phyloP scores from a whole-genome alignment of 2,113 vertebrate species.

The Misgurnus mizolepis region DNA sequence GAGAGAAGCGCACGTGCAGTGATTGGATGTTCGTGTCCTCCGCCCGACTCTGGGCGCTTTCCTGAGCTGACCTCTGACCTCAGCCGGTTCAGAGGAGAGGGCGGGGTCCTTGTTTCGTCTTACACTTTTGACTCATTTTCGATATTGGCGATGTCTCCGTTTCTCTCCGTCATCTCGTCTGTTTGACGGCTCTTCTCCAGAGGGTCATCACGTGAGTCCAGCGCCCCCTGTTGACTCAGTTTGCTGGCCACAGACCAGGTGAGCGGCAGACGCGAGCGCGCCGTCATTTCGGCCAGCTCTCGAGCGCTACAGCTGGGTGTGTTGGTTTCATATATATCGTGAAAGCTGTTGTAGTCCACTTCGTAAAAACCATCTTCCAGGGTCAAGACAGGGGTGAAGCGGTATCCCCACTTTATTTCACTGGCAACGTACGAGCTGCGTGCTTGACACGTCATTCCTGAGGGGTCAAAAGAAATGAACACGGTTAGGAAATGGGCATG shows the following conservation, averaged over 20 bases:
- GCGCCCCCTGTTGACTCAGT: slow-evolving; percentile 88
- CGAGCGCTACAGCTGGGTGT: slow-evolving; percentile 91
- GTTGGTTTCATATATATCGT: slow-evolving; percentile 94
- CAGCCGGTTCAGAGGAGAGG: slow-evolving; percentile 37
- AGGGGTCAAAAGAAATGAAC: neutral
- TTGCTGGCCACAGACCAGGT: slow-evolving; percentile 94
- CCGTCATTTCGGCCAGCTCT: slow-evolving; percentile 86
- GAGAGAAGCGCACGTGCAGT: slow-evolving; percentile 54
- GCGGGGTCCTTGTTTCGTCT: neutral
- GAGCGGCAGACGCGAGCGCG: slow-evolving; percentile 82
- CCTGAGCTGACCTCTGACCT: slow-evolving; percentile 48
- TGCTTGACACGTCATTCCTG: slow-evolving; percentile 98
- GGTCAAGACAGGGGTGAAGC: slow-evolving; percentile 94
- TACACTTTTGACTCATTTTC: slow-evolving; percentile 97
- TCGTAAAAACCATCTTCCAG: slow-evolving; percentile 98
- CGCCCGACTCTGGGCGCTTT: slow-evolving; percentile 54
- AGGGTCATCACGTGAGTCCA: slow-evolving; percentile 73
- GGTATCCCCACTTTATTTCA: slow-evolving; percentile 97
- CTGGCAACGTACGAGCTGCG: slow-evolving; percentile 93
- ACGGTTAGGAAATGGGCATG: neutral
- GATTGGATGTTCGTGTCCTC: slow-evolving; percentile 53
- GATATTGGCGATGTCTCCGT: slow-evolving; percentile 89
- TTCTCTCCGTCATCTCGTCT: slow-evolving; percentile 83
- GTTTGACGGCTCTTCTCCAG: slow-evolving; percentile 54
- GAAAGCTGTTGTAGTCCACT: slow-evolving; percentile 99